phyloP scores from a whole-genome alignment of 2,113 vertebrate genomes.

The Pachypanchax playfairii region DNA sequence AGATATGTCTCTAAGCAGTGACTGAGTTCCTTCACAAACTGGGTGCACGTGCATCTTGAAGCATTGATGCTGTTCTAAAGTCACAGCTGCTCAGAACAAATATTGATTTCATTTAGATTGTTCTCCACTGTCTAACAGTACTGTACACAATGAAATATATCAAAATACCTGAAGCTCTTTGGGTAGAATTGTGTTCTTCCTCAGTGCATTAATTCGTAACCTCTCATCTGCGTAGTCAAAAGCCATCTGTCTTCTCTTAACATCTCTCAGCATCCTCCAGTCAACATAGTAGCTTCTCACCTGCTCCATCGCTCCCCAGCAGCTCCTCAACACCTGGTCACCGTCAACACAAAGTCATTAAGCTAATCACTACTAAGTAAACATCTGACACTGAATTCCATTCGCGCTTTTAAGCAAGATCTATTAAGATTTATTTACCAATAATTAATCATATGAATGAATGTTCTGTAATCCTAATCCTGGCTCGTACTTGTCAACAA shows the following conservation, averaged over 20 bases:
- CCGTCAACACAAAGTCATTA: background rate
- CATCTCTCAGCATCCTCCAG: constrained; percentile 94
- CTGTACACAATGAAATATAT: background rate
- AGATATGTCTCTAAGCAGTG: no score
- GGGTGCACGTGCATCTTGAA: no score
- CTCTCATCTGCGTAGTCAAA: constrained; percentile 89
- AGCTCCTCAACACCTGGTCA: constrained; percentile 71
- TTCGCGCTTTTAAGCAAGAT: no score
- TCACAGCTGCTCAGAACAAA: no score
- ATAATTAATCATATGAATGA: no score
- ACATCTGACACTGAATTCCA: background rate
- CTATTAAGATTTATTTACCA: no score
- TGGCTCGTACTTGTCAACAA: no score
- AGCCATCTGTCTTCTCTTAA: constrained; percentile 90
- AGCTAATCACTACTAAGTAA: background rate
- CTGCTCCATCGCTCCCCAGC: constrained; percentile 72
- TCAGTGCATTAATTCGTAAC: constrained; percentile 90
- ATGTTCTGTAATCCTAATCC: no score
- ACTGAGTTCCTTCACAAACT: no score
- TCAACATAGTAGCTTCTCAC: constrained; percentile 87
- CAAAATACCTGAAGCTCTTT: constrained; percentile 88
- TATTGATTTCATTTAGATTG: no score
- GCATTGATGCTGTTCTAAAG: no score
- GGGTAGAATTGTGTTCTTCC: constrained; percentile 93
- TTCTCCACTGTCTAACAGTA: no score